Evolutionary conservation across 2,888 invertebrate genomes (phyloP), one percentile per base, ranked within the genome.

Genomic region (Hypsopygia costalis): DNA sequence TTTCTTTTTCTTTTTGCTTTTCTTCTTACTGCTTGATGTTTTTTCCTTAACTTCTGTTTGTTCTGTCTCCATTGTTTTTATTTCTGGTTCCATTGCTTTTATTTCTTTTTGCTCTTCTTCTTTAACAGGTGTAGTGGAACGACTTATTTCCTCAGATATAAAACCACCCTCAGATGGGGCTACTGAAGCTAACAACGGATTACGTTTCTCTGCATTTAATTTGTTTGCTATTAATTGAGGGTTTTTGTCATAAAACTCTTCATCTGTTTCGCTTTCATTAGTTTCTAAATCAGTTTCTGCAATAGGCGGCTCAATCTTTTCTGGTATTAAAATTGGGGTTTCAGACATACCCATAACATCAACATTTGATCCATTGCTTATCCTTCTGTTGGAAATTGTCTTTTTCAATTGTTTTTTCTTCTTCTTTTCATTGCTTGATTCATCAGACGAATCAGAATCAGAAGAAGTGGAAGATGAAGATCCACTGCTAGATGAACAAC

Each of bases 221-320:
- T 94, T 94, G 51, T 91, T 93, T 1, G 94, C 94, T 45, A 94
- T 73, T 59, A 90, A 90, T 58, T 95, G 94, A 0, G 96, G 96
- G 73, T 95, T 92, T 58, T 94, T 92, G 67, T 96, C 96, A 68
- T 96, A 96, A 74, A 96, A 96, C 55, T 96, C 96, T 81, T 96
- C 96, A 71, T 96, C 96, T 0, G 95, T 95, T 49, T 95, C 95
- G 35, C 95, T 94, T 73, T 96, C 94, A 9, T 94, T 93, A 0
- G 96, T 96, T 55, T 96, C 95, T 36, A 96, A 88, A 77, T 97
- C 96, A 0, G 95, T 94, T 79, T 97, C 97, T 25, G 92, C 90
- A 46, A 95, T 92, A 0, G 92, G 82, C 1, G 91, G 90, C 55
- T 94, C 93, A 0, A 81, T 66, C 55, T 89, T 85, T 56, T 88